A percentile compares a stretch with the other conserved stretches of the same genome.
Evolutionary conservation across 2,113 vertebrate species (phyloP).

Genomic region (Centrocercus urophasianus): DNA sequence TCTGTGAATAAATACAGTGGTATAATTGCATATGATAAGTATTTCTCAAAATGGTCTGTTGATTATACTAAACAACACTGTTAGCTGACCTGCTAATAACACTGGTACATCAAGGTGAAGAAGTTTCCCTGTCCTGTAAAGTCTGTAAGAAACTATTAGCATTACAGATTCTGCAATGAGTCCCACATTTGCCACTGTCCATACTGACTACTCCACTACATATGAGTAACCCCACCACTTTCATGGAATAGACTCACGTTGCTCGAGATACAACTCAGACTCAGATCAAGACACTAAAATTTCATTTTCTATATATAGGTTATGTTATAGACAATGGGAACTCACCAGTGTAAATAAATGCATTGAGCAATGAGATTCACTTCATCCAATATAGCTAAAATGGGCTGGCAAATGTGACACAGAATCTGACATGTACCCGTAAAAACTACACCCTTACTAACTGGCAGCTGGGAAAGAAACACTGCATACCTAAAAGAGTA

Average conservation of each 20-base stretch:
- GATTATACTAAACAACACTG: not conserved
- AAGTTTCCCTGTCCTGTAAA: not conserved
- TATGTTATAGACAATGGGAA: not conserved
- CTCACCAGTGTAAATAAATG: not conserved
- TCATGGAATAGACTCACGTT: not conserved
- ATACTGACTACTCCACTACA: not conserved
- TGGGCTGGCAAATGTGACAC: not conserved
- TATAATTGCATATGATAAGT: not conserved
- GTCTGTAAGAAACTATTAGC: not conserved
- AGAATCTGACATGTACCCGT: not conserved
- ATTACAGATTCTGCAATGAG: not conserved
- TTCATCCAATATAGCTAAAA: not conserved
- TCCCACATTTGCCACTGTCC: not conserved
- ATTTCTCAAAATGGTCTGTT: not conserved
- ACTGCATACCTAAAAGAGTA: not conserved
- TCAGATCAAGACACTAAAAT: not conserved
- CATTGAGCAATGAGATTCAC: not conserved
- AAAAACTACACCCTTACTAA: not conserved
- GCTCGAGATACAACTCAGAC: not conserved
- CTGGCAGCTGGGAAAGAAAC: not conserved
- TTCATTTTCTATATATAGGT: not conserved
- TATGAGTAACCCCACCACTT: not conserved
- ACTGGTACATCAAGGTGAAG: not conserved
- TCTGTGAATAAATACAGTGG: not conserved
- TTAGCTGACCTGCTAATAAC: not conserved